Percentiles rank a stretch among this genome's conserved stretches.
Evolutionary conservation across 92 coral and sea anemone genomes (phyloP).

Genomic region (Anthopleura xanthogrammica): DNA sequence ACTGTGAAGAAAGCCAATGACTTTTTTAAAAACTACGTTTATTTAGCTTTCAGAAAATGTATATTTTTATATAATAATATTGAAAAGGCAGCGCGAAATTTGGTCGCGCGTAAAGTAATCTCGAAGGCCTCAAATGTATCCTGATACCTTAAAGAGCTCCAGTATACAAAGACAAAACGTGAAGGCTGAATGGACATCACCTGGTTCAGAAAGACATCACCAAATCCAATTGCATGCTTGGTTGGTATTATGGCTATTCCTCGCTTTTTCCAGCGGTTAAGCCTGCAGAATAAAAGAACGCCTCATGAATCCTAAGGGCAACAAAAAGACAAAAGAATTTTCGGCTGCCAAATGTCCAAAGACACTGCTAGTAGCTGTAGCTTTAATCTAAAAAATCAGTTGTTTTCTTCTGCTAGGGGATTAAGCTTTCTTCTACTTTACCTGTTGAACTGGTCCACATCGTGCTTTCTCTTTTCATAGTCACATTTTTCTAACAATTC

Average conservation of each 20-base stretch:
- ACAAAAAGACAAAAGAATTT: too few species aligned
- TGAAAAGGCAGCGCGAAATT: too few species aligned
- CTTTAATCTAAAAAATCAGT: too few species aligned
- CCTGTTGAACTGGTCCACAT: slow-evolving; percentile 63
- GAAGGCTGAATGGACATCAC: slow-evolving; percentile 10
- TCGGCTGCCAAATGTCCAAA: too few species aligned
- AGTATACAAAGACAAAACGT: not conserved
- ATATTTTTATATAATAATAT: too few species aligned
- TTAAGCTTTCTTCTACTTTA: not conserved
- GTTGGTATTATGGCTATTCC: slow-evolving; percentile 79
- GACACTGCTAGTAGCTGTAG: too few species aligned
- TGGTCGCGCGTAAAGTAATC: too few species aligned
- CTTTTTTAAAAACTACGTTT: too few species aligned
- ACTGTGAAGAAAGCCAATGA: too few species aligned
- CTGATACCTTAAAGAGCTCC: not conserved
- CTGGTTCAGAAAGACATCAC: slow-evolving; percentile 65
- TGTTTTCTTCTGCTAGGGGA: not conserved
- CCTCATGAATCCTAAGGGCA: too few species aligned
- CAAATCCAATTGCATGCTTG: slow-evolving; percentile 74
- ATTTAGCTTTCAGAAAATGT: too few species aligned
- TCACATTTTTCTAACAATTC: slow-evolving; percentile 64
- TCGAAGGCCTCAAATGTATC: too few species aligned
- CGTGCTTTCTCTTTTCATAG: slow-evolving; percentile 64
- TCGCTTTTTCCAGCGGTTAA: slow-evolving; percentile 82
- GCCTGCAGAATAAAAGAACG: slow-evolving; percentile 20